Evolutionary conservation across 1,140 invertebrate species (phyloP).

Genomic region (Orchesella cincta): DNA sequence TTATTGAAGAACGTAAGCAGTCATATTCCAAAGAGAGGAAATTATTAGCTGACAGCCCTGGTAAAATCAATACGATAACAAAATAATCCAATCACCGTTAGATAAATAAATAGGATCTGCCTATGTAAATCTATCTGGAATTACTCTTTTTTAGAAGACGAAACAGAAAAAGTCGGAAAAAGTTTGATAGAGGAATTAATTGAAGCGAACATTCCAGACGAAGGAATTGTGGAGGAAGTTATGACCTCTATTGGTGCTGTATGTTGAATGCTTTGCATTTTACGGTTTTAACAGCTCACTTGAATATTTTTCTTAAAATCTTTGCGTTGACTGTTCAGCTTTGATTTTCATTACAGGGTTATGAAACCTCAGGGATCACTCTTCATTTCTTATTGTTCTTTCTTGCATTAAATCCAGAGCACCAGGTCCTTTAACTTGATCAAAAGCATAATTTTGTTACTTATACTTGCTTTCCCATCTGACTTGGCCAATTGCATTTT

Average conservation of each 20-base stretch:
- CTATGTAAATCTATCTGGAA: not conserved
- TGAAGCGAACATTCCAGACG: not conserved
- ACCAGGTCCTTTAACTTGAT: not conserved
- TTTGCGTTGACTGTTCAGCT: too few species aligned
- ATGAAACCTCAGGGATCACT: too few species aligned
- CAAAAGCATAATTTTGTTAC: not conserved
- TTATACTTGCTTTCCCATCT: constrained; percentile 5
- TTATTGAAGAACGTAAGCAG: not conserved
- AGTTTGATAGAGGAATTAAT: not conserved
- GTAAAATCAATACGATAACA: too few species aligned
- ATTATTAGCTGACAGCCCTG: too few species aligned
- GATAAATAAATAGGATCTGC: not conserved
- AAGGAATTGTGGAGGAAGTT: not conserved
- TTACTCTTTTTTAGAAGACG: not conserved
- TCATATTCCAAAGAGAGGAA: too few species aligned
- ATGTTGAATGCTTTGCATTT: not conserved
- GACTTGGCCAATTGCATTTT: not conserved
- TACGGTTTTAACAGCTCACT: not conserved
- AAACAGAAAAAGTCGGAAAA: not conserved
- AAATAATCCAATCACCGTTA: not conserved
- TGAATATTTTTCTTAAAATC: not conserved
- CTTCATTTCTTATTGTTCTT: constrained; percentile 9
- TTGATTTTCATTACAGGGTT: too few species aligned
- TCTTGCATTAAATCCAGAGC: too few species aligned
- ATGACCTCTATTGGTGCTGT: not conserved